Conservation (phyloP, 2,113 vertebrate species). For the Phocoena sinus region DNA sequence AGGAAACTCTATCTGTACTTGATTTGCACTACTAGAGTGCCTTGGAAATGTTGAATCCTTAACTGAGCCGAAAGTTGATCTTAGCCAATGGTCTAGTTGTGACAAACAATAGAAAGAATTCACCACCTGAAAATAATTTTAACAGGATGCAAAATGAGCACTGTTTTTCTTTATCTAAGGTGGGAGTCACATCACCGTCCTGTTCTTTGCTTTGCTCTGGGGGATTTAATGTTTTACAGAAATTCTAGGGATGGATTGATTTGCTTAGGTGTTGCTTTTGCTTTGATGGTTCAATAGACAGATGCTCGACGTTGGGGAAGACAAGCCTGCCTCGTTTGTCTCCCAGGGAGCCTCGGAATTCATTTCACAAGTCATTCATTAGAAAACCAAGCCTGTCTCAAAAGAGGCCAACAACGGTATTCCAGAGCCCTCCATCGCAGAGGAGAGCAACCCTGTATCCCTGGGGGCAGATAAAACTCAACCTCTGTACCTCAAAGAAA, state of each 20-base stretch:
- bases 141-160: not conserved
- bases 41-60: constrained; percentile 25
- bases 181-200: not conserved
- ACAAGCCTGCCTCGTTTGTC: constrained; percentile 63
- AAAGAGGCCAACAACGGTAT: constrained; percentile 62
- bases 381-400: constrained; percentile 73
- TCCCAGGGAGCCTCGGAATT: constrained; percentile 58
- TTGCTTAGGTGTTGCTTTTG: constrained; percentile 73
- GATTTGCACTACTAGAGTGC: not conserved
- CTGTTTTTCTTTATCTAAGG: constrained; percentile 65
- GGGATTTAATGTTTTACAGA: constrained; percentile 77
- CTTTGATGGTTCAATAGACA: constrained; percentile 60
- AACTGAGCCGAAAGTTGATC: constrained; percentile 6
- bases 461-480: constrained; percentile 75
- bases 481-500: constrained; percentile 70
- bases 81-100: constrained; percentile 19
- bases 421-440: constrained; percentile 9
- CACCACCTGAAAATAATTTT: constrained; percentile 70
- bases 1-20: not conserved
- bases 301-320: constrained; percentile 45
- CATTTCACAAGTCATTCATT: constrained; percentile 80
- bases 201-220: constrained; percentile 49
- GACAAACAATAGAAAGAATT: constrained; percentile 51
- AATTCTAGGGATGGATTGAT: constrained; percentile 73
- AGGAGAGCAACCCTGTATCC: constrained; percentile 51